phyloP scores from a whole-genome alignment of 2,113 vertebrate genomes.

The Dipodomys spectabilis region DNA sequence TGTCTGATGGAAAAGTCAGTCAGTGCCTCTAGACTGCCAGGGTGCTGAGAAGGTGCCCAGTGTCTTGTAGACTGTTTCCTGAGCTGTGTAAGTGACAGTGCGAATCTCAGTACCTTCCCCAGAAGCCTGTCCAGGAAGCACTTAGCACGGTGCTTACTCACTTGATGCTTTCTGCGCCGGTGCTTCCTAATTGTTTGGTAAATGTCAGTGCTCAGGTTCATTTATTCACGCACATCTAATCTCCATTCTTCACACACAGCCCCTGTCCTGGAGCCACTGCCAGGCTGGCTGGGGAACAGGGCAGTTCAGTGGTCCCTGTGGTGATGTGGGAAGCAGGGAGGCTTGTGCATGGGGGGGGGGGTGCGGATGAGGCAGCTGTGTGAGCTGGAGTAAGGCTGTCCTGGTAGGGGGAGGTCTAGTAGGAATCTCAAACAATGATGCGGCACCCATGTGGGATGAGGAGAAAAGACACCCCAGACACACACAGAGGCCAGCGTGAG shows the following conservation, averaged over 20 bases:
- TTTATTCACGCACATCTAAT: background rate
- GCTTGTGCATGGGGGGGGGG: accelerated
- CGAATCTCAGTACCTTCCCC: background rate
- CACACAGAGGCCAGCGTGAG: background rate
- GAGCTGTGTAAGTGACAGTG: background rate
- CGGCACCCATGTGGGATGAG: background rate
- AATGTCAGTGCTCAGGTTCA: background rate
- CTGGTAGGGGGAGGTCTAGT: background rate
- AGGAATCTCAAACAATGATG: background rate
- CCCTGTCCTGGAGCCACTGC: background rate
- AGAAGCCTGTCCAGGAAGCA: background rate
- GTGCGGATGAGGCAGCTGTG: background rate
- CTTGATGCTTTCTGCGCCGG: background rate
- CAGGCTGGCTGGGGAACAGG: background rate
- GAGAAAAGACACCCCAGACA: too few relatives aligned
- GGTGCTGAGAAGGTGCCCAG: background rate
- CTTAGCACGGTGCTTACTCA: background rate
- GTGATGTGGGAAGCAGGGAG: background rate
- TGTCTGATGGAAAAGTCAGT: background rate
- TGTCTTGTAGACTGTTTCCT: background rate
- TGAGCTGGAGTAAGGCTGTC: background rate
- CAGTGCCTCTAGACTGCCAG: background rate
- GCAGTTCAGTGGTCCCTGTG: background rate
- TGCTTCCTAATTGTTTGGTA: background rate
- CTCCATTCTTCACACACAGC: background rate